Conservation (phyloP, 2,113 vertebrate species). For the Thunnus maccoyii region DNA sequence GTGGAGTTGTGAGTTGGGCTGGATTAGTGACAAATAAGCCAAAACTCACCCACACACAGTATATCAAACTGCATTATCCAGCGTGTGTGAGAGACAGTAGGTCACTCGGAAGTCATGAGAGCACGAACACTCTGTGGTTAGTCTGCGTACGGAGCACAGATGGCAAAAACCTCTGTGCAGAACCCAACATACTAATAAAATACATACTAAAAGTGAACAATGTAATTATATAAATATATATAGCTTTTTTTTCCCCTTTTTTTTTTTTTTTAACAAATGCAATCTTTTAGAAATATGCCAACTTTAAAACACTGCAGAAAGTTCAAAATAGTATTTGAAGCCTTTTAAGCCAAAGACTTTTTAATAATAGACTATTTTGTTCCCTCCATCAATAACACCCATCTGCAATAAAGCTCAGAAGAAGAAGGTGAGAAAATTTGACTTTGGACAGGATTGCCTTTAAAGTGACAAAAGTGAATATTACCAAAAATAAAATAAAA, state of each 20-base stretch:
- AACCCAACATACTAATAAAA: not conserved
- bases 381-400: not conserved
- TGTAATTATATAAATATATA: too few relatives aligned
- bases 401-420: not conserved
- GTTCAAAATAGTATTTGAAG: not conserved
- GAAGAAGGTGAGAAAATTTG: not conserved
- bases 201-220: not conserved
- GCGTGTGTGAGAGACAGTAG: conserved; percentile 34
- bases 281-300: not conserved
- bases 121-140: conserved; percentile 33
- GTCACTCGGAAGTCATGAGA: conserved; percentile 54
- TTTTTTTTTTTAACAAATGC: not conserved
- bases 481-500: not conserved
- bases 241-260: too few relatives aligned
- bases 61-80: conserved; percentile 34
- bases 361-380: not conserved
- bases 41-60: conserved; percentile 53
- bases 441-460: not conserved
- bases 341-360: not conserved
- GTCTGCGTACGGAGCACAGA: not conserved
- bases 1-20: conserved; percentile 61
- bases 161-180: not conserved
- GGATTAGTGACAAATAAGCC: conserved; percentile 65
- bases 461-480: not conserved
- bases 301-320: not conserved